Base-by-base conservation (phyloP, 2,888 invertebrate genomes). In the Plagiodera versicolora region DNA sequence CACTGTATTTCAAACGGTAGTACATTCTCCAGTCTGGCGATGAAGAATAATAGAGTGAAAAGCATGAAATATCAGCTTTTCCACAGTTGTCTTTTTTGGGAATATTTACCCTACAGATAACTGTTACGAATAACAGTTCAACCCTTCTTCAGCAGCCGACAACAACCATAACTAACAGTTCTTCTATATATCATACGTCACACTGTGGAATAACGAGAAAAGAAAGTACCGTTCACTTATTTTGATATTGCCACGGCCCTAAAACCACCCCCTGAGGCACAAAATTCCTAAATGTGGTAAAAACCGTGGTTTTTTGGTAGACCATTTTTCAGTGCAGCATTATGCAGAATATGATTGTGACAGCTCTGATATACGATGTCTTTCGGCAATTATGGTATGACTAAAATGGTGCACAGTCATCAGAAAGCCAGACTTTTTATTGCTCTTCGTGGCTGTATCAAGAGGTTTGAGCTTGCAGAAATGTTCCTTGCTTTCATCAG, bases 221-320 rank as follows among this genome's bases (percentile, higher is more conserved):
- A 61, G 45, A 61, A 57, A 61, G 53, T 57, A 17, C 57, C 61
- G 53, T 57, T 57, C 53, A 52, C 16, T 48, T n/a, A 49, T 61
- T 54, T 61, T 48, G 56, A 47, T 50, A 61, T 45, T 56, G 60
- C 54, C 49, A 44, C 14, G 24, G 28, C 20, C 24, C 14, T 53
- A 9, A 44, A 44, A 48, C 53, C 30, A 61, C 56, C 61, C 60
- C 61, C 61, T 53, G 44, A 16, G 61, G 46, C 44, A n/a, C 6
- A 14, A 4, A 24, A 28, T 20, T 49, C 47, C 17, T 61, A 53
- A 57, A 20, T 35, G 56, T 32, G 52, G 61, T 57, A 57, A 53
- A 46, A 49, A 30, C 44, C 44, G 45, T 61, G 61, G 61, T 56
- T 61, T 57, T 56, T 39, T 49, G 57, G 57, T 61, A 51, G 44